Base-by-base conservation (phyloP, 2,113 vertebrate species). In the Polypterus bichir region DNA sequence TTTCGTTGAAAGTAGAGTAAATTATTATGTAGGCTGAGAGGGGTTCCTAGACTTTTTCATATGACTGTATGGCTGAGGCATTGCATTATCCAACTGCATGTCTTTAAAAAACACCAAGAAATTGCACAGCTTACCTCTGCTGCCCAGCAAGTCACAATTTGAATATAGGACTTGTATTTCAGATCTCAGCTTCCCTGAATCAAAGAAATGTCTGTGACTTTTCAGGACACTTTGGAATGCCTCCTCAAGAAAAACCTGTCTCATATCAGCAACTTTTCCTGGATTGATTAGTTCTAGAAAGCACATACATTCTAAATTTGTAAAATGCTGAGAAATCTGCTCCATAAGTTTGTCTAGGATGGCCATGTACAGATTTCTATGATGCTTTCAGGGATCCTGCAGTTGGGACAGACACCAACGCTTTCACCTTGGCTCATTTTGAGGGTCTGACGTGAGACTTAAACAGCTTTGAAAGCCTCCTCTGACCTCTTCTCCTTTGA, bases 261-360 rank as follows among this genome's bases (percentile, higher is more conserved):
- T 51, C 48, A 58, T 53, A 2, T 11, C 47, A 3, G 9, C 5
- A 44, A 48, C 27, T 55, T 54, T 60, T 1, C 60, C 59, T 47
- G 44, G 9, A 60, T 65, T 27, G 54, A 60, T n/a, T 11, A 65
- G 49, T 53, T 59, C 63, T 58, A 65, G 59, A 47, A 60, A 48
- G 9, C n/a, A 27, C 27, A 27, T 27, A 27, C 27, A 27, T 27
- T 27, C 27, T 27, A 27, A 1, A 27, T 27, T 27, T 27, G 27
- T 47, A 57, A 60, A 48, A 11, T 49, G 3, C 63, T 51, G 51
- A 27, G 3, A 7, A 49, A 54, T 54, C 48, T 48, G 56, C 4
- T 5, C 27, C 9, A 6, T 48, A 9, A 55, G 45, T 9, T 5
- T 59, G 44, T 1, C 57, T 46, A 9, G 57, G 57, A 59, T 59